Conservation (phyloP, 2,113 vertebrate genomes). For the Romanogobio albipinnatus region DNA sequence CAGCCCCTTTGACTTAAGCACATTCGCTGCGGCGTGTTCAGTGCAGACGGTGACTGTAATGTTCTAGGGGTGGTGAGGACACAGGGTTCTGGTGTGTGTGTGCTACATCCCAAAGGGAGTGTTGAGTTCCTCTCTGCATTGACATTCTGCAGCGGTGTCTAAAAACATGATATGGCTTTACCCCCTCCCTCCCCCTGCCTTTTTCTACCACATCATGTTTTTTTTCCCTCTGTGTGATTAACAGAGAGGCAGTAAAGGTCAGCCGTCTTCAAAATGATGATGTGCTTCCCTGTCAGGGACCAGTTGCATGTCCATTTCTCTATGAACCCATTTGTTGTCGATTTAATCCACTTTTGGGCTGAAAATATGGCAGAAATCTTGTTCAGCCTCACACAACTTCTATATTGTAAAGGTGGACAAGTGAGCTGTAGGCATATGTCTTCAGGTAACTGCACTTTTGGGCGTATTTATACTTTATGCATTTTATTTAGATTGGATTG, state of each 20-base stretch:
- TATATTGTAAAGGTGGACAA: not conserved
- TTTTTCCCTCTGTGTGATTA: constrained; percentile 24
- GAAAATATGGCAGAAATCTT: not conserved
- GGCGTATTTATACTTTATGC: not conserved
- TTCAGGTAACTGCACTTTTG: not conserved
- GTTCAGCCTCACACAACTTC: not conserved
- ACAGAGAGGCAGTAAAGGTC: constrained; percentile 36
- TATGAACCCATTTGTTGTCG: not conserved
- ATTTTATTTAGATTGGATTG: not conserved
- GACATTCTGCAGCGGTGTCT: constrained; percentile 45
- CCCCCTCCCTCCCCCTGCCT: constrained; percentile 47
- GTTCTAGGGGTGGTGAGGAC: constrained; percentile 11
- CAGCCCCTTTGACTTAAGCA: too few species aligned
- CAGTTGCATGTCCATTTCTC: not conserved
- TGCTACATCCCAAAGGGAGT: constrained; percentile 68
- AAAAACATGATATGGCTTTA: constrained; percentile 40
- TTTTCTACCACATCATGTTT: constrained; percentile 17
- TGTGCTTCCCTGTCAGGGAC: not conserved
- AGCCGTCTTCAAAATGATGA: constrained; percentile 19
- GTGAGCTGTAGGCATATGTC: not conserved
- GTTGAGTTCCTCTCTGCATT: constrained; percentile 67
- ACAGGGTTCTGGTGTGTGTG: constrained; percentile 49
- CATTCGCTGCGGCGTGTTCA: too few species aligned
- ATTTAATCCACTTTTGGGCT: not conserved
- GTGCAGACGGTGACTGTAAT: not conserved